A percentile compares a stretch with the other conserved stretches of the same genome.
phyloP scores from a whole-genome alignment of 2,797 vertebrate species.

The Sebastes nivosus region DNA sequence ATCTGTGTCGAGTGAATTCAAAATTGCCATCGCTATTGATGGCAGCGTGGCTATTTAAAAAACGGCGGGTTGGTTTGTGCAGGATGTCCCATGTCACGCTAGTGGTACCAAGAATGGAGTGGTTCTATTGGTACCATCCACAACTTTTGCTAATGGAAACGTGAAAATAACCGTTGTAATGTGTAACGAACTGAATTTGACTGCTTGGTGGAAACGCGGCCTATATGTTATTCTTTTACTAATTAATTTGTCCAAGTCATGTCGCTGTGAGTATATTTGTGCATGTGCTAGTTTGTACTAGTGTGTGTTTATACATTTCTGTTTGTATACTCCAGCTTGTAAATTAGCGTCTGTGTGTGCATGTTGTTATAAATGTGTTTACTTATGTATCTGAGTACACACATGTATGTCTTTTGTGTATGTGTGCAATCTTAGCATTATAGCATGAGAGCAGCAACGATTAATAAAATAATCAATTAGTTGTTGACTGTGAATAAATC shows the following conservation, averaged over 20 bases:
- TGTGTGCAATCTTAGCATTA: not conserved
- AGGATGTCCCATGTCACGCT: not conserved
- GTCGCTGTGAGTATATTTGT: not conserved
- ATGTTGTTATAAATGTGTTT: not conserved
- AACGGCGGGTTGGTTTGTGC: not conserved
- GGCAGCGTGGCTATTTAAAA: not conserved
- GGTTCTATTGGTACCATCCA: not conserved
- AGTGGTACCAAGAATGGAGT: not conserved
- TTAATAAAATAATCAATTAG: too few relatives aligned
- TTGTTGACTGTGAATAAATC: too few relatives aligned
- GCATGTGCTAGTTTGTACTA: not conserved
- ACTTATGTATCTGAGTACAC: not conserved
- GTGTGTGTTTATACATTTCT: not conserved
- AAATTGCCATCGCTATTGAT: too few relatives aligned
- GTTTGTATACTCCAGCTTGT: not conserved
- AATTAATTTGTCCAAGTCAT: not conserved
- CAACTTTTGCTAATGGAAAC: not conserved
- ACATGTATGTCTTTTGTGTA: not conserved
- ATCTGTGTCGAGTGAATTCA: not conserved
- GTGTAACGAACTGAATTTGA: not conserved
- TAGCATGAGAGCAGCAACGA: too few relatives aligned
- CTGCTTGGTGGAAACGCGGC: not conserved
- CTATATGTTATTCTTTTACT: not conserved
- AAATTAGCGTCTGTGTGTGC: not conserved
- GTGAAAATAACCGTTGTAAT: not conserved